These are phyloP conservation scores for Neoscelio sp. DNA, from an alignment of 2,888 invertebrate species.

Conservation along the genomic window DNA sequence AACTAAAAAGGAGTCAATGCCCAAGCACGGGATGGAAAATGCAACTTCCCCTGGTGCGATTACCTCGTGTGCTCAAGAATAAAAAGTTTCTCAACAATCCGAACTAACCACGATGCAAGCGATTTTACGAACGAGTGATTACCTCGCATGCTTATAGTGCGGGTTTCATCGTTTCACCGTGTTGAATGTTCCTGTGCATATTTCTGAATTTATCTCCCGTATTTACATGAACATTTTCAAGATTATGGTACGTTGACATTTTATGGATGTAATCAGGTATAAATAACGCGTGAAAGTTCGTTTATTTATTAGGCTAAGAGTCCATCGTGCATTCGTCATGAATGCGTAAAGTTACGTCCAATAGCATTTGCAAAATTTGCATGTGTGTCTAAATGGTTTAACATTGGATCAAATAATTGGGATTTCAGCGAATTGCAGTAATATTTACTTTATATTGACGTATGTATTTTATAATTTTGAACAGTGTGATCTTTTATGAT, in stretches of 20 bases:
- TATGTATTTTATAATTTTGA: too few relatives aligned
- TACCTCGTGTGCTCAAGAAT: conserved; percentile 11
- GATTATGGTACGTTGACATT: conserved; percentile 45
- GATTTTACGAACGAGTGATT: conserved; percentile 42
- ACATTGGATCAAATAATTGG: too few relatives aligned
- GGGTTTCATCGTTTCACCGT: conserved; percentile 48
- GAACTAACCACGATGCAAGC: conserved; percentile 8
- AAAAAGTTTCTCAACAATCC: conserved; percentile 14
- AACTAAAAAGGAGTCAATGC: background rate
- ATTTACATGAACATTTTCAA: conserved; percentile 39
- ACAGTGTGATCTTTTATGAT: too few relatives aligned
- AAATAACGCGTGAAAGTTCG: conserved; percentile 49
- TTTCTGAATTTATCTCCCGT: conserved; percentile 44
- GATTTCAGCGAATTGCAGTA: too few relatives aligned
- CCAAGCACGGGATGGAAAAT: background rate
- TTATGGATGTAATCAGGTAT: conserved; percentile 36
- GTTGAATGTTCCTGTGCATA: conserved; percentile 30
- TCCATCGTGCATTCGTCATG: conserved; percentile 19
- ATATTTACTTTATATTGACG: too few relatives aligned
- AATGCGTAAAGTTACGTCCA: background rate
- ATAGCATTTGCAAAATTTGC: background rate
- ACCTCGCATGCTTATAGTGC: conserved; percentile 15
- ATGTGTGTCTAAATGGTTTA: background rate
- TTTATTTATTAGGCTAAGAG: conserved; percentile 35
- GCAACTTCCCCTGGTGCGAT: background rate